Percentiles rank a stretch among this genome's conserved stretches.
Evolutionary conservation across 2,797 vertebrate genomes (phyloP).

Genomic region (Acropternis orthonyx): DNA sequence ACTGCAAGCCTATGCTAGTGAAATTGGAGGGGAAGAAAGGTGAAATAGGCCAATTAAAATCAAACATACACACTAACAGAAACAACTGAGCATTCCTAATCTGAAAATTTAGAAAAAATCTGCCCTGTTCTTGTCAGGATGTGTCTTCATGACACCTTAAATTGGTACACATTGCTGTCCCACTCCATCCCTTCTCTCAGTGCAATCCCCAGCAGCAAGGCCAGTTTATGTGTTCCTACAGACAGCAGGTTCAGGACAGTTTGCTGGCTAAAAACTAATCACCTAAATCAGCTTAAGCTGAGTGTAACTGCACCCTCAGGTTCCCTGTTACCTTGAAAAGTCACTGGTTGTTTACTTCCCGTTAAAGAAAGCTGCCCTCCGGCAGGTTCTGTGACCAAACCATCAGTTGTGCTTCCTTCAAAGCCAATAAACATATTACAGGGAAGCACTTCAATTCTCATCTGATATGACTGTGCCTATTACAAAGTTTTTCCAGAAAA

Average conservation of each 20-base stretch:
- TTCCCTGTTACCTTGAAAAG: slow-evolving; percentile 71
- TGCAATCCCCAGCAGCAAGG: not conserved
- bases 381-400: slow-evolving; percentile 74
- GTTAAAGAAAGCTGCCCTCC: slow-evolving; percentile 72
- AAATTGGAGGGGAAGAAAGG: not conserved
- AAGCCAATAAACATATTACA: slow-evolving; percentile 63
- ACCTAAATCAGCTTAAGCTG: slow-evolving; percentile 51
- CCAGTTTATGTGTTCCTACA: not conserved
- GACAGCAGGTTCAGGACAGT: not conserved
- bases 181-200: not conserved
- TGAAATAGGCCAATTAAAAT: not conserved
- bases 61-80: not conserved
- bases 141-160: not conserved
- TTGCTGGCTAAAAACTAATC: slow-evolving; percentile 29
- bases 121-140: not conserved
- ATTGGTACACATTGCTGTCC: not conserved
- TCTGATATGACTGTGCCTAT: slow-evolving; percentile 51
- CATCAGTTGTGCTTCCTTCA: slow-evolving; percentile 70
- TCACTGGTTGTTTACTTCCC: slow-evolving; percentile 61
- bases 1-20: not conserved
- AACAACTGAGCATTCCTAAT: not conserved
- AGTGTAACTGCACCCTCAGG: slow-evolving; percentile 56
- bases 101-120: not conserved
- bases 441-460: slow-evolving; percentile 60
- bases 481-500: slow-evolving; percentile 58